phyloP scores from a whole-genome alignment of 2,113 vertebrate genomes.

The Strigops habroptila region DNA sequence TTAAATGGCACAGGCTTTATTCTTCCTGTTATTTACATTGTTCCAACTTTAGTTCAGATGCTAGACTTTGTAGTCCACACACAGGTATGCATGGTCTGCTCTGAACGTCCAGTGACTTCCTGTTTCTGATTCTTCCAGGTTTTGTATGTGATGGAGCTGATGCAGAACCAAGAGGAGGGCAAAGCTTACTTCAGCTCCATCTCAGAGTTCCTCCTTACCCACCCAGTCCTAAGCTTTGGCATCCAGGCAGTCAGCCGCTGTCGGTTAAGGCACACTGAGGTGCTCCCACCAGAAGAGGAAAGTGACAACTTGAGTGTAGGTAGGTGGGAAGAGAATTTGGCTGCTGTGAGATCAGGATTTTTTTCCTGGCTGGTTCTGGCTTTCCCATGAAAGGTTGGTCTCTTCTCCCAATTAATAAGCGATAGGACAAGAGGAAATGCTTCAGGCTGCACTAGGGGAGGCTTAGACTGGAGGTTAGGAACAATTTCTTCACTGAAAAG shows the following conservation, averaged over 20 bases:
- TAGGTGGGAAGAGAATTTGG: conserved; percentile 28
- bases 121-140: conserved; percentile 75
- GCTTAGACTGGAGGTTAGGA: not conserved
- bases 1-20: not conserved
- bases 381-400: not conserved
- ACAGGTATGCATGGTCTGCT: fast-evolving
- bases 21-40: not conserved
- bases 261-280: conserved; percentile 87
- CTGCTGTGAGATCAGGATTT: not conserved
- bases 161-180: conserved; percentile 92
- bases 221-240: conserved; percentile 95
- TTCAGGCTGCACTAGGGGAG: fast-evolving
- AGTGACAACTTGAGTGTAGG: conserved; percentile 85
- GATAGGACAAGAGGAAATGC: not conserved
- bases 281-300: conserved; percentile 92
- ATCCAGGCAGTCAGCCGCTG: conserved; percentile 89
- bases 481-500: not conserved
- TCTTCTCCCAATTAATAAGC: not conserved
- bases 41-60: not conserved
- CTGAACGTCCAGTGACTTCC: not conserved
- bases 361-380: not conserved
- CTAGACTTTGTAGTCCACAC: not conserved
- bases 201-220: conserved; percentile 96
- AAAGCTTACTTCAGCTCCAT: conserved; percentile 93
- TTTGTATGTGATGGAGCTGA: conserved; percentile 95